Evolutionary conservation across 2,797 vertebrate species (phyloP).

Genomic region (Notolepis coatsorum): DNA sequence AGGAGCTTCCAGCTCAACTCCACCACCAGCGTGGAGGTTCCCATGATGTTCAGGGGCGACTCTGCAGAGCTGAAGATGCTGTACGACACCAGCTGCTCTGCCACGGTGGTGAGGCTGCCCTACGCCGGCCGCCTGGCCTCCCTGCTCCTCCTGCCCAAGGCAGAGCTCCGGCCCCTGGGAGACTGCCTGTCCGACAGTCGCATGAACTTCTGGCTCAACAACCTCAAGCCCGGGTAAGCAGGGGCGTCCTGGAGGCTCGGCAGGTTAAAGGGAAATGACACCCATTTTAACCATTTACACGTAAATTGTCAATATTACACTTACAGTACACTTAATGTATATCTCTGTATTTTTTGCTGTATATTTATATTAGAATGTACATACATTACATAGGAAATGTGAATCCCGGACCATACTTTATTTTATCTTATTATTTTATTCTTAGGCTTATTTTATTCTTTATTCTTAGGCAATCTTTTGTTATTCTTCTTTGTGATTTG

Average conservation of each 20-base stretch:
- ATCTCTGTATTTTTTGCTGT: no score
- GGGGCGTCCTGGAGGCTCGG: neutral
- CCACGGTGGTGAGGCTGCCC: constrained; percentile 9
- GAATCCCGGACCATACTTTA: no score
- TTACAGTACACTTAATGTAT: no score
- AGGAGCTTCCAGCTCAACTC: constrained; percentile 28
- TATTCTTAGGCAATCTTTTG: no score
- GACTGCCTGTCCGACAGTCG: constrained; percentile 14
- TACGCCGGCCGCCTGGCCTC: constrained; percentile 3
- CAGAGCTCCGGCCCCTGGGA: neutral
- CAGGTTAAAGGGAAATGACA: no score
- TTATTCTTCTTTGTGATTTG: no score
- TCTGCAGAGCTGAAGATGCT: constrained; percentile 13
- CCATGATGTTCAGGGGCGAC: constrained; percentile 36
- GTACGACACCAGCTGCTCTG: constrained; percentile 21
- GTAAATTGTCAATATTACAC: no score
- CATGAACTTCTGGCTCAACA: constrained; percentile 23
- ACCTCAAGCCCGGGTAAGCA: constrained; percentile 19
- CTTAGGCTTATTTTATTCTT: no score
- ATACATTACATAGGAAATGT: no score
- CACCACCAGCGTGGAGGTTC: constrained; percentile 22
- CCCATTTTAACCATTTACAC: no score
- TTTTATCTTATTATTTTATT: no score
- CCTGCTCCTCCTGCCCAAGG: constrained; percentile 15
- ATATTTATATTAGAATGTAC: no score